Evolutionary conservation across 2,797 vertebrate species (phyloP), one percentile per base, ranked within the genome.

Genomic region (Brachyrhaphis roseni): DNA sequence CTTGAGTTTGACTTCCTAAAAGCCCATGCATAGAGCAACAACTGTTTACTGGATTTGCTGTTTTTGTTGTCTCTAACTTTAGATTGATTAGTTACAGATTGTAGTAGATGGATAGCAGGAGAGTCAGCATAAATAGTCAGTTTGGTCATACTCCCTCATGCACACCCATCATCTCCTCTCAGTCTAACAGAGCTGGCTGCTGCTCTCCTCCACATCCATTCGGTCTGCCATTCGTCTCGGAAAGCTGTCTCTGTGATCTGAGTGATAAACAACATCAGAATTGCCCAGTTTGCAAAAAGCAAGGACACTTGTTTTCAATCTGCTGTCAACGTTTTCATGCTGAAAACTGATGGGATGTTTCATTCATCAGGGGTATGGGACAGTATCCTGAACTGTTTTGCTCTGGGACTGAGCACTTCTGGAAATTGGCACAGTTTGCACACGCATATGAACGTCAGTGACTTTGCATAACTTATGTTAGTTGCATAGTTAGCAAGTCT

Each of bases 31-130:
- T 83, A 86, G 77, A 89, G 75, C 85, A 92, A 90, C 86, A 77
- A 88, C 80, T 89, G 86, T 90, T 93, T 86, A 92, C 82, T 90
- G 91, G 93, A 90, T 93, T 92, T 86, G 90, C 84, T 91, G 82
- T 92, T 93, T 89, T 88, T 74, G 90, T 87, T 94, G 91, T 92
- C 92, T 91, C 90, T 89, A 92, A 94, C 91, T 94, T 96, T 93
- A 96, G 96, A 96, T 96, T 96, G 96, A 96, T 96, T 96, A 96
- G 94, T 88, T 81, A 84, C 92, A 94, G 94, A 96, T 96, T 96
- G 95, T 85, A 82, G 89, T 88, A 86, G 96, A 96, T 95, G 93
- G 96, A 95, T 96, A 94, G 94, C 94, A 93, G 89, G 91, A 93
- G 95, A 94, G 95, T 96, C 96, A 96, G 96, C 96, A 96, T 95